Evolutionary conservation across 2,113 vertebrate species (phyloP).

Genomic region (Circaetus gallicus): DNA sequence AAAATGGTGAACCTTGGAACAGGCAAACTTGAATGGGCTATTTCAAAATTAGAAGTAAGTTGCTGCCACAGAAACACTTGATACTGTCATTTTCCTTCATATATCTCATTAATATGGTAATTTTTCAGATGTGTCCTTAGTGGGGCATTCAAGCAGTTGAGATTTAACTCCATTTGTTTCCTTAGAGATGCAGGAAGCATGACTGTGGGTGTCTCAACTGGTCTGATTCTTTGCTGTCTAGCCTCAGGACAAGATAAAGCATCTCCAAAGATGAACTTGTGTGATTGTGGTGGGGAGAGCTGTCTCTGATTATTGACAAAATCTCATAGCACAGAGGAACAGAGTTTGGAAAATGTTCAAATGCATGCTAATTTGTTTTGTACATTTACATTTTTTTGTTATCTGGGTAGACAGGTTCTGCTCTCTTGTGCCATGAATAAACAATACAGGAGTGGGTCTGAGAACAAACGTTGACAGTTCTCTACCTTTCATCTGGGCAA

Average conservation of each 20-base stretch:
- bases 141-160: not conserved
- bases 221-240: not conserved
- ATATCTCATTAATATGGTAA: not conserved
- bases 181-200: not conserved
- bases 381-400: not conserved
- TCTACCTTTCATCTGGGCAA: not conserved
- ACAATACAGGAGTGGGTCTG: not conserved
- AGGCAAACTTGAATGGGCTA: not conserved
- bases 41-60: not conserved
- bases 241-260: not conserved
- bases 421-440: not conserved
- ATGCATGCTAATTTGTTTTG: not conserved
- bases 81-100: not conserved
- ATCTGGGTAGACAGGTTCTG: not conserved
- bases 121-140: not conserved
- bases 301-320: not conserved
- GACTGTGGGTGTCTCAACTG: not conserved
- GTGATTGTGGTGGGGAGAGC: not conserved
- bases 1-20: not conserved
- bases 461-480: not conserved
- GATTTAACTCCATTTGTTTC: not conserved
- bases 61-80: not conserved
- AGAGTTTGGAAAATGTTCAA: not conserved
- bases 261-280: not conserved
- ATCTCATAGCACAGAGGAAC: not conserved